Base-by-base conservation (phyloP, 1,140 invertebrate genomes). In the Phocides pigmalion region DNA sequence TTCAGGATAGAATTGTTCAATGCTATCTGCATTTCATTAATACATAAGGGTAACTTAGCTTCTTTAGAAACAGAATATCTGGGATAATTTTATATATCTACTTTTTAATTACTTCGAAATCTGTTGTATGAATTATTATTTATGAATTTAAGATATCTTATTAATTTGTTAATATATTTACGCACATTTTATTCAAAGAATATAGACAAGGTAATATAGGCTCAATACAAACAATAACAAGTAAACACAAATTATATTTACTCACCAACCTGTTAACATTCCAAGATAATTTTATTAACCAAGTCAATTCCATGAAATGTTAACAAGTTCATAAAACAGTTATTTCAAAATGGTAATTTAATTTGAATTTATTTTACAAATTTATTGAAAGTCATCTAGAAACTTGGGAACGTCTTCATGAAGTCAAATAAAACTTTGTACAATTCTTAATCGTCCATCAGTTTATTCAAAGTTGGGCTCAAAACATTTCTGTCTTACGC, bases 381-480 rank as follows among this genome's bases (percentile, higher is more conserved):
- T 59, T 0, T 47, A 47, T 47, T 42, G 28, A 67, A 66, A 56
- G 20, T 62, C 44, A 16, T 58, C 16, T 22, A 15, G 28, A 44
- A 68, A 58, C 53, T 63, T 17, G n/a, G 25, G n/a, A 47, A 46
- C 17, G 17, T 20, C 42, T 59, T 47, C 17, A 37, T 59, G 42
- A 47, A 35, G 28, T 59, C 42, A 47, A 59, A 68, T 68, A 46
- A 64, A 68, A 64, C 53, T 68, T 68, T 59, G 9, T 20, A 14
- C 61, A 42, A 63, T 56, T 53, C 39, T 50, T 62, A 68, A 63
- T 68, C 61, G 54, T 20, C 35, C 16, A 44, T 28, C 53, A 49
- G 61, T 59, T 58, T 47, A 58, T 63, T 49, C 50, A 54, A 53
- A 68, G 56, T 35, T 61, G 1, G 28, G 14, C n/a, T 12, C 46